Evolutionary conservation across 2,888 invertebrate species (phyloP).

Genomic region (Agrenia bidenticulata): DNA sequence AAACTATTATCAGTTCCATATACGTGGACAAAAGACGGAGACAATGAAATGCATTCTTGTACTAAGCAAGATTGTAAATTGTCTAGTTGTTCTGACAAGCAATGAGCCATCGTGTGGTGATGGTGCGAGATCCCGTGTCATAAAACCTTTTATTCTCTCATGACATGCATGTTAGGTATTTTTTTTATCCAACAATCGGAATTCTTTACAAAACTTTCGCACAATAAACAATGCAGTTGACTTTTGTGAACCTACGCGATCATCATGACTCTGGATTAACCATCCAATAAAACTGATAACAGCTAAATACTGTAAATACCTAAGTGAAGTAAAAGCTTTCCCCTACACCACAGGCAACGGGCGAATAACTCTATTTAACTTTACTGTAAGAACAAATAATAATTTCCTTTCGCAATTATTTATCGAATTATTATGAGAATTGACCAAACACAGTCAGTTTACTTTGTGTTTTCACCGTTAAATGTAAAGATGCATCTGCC

Average conservation of each 20-base stretch:
- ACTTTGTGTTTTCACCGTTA: no score
- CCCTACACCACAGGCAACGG: no score
- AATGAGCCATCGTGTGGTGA: conserved; percentile 9
- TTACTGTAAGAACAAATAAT: no score
- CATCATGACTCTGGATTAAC: no score
- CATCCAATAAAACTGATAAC: no score
- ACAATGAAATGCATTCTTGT: not conserved
- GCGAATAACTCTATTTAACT: no score
- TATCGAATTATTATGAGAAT: no score
- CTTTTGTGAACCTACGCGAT: conserved; percentile 2
- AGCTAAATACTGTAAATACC: no score
- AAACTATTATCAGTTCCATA: not conserved
- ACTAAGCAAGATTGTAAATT: conserved; percentile 16
- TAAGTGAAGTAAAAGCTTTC: no score
- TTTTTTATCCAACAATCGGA: conserved; percentile 41
- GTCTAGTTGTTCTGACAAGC: conserved; percentile 17
- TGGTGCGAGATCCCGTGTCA: conserved; percentile 26
- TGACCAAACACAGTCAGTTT: no score
- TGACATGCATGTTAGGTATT: conserved; percentile 25
- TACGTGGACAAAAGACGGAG: not conserved
- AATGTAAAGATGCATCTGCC: no score
- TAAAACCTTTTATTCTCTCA: conserved; percentile 30
- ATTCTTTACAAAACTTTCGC: conserved; percentile 28
- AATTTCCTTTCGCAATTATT: no score
- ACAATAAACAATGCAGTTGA: conserved; percentile 15